These are phyloP conservation scores for Sycobia sp. DNA, from an alignment of 1,140 invertebrate genomes.

Conservation along the genomic window DNA sequence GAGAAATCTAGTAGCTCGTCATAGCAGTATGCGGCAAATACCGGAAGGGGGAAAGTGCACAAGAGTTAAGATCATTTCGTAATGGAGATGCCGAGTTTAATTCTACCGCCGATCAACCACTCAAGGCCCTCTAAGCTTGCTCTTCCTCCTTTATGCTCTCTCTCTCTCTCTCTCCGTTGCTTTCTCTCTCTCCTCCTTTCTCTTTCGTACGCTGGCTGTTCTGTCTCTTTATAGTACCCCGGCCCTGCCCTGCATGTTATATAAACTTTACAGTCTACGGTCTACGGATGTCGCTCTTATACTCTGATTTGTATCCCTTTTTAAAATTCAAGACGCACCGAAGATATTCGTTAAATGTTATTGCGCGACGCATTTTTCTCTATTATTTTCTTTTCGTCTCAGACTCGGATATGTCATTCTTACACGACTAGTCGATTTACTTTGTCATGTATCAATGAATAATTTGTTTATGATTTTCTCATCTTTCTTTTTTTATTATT, in stretches of 20 bases:
- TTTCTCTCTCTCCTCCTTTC: background rate
- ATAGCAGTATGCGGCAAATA: background rate
- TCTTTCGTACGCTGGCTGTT: background rate
- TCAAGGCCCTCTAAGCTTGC: conserved; percentile 40
- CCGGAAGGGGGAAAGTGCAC: conserved; percentile 18
- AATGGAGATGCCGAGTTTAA: conserved; percentile 48
- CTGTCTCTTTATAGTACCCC: too few relatives aligned
- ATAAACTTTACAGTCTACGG: conserved; percentile 1
- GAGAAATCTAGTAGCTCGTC: background rate
- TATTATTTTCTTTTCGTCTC: too few relatives aligned
- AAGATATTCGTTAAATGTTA: too few relatives aligned
- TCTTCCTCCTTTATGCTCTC: conserved; percentile 20
- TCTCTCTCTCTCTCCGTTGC: background rate
- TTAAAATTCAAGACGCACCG: too few relatives aligned
- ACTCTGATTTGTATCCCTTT: conserved; percentile 17
- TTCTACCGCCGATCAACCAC: conserved; percentile 47
- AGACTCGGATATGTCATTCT: too few relatives aligned
- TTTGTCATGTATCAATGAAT: too few relatives aligned
- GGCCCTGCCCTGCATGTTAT: conserved; percentile 25
- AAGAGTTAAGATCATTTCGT: conserved; percentile 42
- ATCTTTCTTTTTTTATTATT: too few relatives aligned
- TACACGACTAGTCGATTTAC: too few relatives aligned
- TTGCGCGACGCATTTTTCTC: too few relatives aligned
- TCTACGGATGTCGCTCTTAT: conserved; percentile 9
- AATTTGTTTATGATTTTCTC: too few relatives aligned